phyloP scores from a whole-genome alignment of 2,113 vertebrate genomes.

The Cebidichthys violaceus region DNA sequence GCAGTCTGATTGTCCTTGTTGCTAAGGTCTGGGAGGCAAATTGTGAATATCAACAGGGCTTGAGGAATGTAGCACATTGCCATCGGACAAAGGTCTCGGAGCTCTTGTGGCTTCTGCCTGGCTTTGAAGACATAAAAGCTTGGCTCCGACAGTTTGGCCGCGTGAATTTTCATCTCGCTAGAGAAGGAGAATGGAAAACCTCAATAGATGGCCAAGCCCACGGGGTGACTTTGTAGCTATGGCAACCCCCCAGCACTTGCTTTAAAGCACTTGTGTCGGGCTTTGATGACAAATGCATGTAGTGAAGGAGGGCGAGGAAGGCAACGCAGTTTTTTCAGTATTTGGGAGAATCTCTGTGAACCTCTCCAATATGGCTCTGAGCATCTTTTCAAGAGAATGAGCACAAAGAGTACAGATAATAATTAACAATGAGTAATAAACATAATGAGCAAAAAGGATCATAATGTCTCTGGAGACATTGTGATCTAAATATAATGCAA shows the following conservation, averaged over 20 bases:
- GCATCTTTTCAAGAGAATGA: not conserved
- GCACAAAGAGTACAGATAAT: not conserved
- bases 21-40: constrained; percentile 60
- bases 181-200: constrained; percentile 42
- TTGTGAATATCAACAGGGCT: constrained; percentile 62
- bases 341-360: constrained; percentile 38
- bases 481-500: not conserved
- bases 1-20: constrained; percentile 36
- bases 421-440: not conserved
- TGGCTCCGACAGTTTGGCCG: constrained; percentile 68
- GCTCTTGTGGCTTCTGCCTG: constrained; percentile 50
- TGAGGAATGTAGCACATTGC: constrained; percentile 45
- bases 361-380: constrained; percentile 30
- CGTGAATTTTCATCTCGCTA: constrained; percentile 55
- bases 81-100: constrained; percentile 65
- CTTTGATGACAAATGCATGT: constrained; percentile 74
- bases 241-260: constrained; percentile 70
- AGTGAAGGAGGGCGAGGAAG: constrained; percentile 43
- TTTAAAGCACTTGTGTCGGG: constrained; percentile 63
- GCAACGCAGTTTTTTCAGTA: constrained; percentile 29
- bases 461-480: not conserved
- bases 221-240: constrained; percentile 77
- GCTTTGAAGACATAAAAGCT: constrained; percentile 74
- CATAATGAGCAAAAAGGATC: not conserved
- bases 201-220: constrained; percentile 64